These are phyloP conservation scores for Poeciliopsis retropinna DNA, from an alignment of 2,113 vertebrate species.

Conservation along the genomic window DNA sequence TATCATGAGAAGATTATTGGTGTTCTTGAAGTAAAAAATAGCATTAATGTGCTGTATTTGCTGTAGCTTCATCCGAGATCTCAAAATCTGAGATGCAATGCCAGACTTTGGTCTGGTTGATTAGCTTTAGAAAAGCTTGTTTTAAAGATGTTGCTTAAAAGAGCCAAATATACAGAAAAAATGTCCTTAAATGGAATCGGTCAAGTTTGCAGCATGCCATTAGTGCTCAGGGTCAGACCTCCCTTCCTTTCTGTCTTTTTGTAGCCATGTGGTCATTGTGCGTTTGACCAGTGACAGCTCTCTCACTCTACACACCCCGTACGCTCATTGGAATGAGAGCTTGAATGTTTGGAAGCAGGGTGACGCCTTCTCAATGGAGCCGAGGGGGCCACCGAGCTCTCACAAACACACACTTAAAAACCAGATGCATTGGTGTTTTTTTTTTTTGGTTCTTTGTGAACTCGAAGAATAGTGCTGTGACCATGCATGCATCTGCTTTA, in stretches of 20 bases:
- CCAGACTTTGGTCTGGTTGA: slow-evolving; percentile 11
- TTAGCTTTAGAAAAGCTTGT: slow-evolving; percentile 16
- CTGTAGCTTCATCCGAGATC: background rate
- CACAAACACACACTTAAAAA: background rate
- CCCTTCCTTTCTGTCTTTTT: slow-evolving; percentile 12
- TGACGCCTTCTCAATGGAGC: slow-evolving; percentile 59
- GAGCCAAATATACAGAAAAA: background rate
- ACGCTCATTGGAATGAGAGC: slow-evolving; percentile 40
- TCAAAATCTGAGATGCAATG: background rate
- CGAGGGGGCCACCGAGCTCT: slow-evolving; percentile 24
- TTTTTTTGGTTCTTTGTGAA: background rate
- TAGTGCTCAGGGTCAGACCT: slow-evolving; percentile 2
- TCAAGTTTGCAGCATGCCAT: background rate
- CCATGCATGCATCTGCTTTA: slow-evolving; percentile 44
- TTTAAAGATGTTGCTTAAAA: slow-evolving; percentile 17
- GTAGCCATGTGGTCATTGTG: slow-evolving; percentile 26
- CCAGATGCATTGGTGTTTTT: slow-evolving; percentile 24
- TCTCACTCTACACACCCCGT: slow-evolving; percentile 23
- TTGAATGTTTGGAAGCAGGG: slow-evolving; percentile 57
- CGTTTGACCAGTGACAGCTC: slow-evolving; percentile 38
- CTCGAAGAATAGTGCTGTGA: slow-evolving; percentile 33
- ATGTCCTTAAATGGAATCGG: background rate
- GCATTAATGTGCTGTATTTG: slow-evolving; percentile 8
- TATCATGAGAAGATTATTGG: slow-evolving; percentile 15
- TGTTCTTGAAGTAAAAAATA: slow-evolving; percentile 28